Base-by-base conservation (phyloP, 2,888 invertebrate species). In the Glomeris marginata region DNA sequence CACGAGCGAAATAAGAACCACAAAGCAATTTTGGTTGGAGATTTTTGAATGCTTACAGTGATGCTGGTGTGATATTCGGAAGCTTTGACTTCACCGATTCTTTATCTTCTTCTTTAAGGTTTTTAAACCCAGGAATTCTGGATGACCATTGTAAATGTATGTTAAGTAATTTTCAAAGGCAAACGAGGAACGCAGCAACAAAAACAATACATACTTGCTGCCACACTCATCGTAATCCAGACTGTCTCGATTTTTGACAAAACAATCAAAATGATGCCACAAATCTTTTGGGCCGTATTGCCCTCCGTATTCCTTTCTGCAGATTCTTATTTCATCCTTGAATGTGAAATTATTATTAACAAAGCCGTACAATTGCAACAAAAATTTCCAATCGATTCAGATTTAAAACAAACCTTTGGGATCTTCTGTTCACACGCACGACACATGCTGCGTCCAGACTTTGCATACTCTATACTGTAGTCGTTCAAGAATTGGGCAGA, bases 231-330 rank as follows among this genome's bases (percentile, higher is more conserved):
- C 77, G 68, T 79, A 95, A 15, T 78, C 75, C 2, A 91, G 66
- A 8, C 81, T 79, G 18, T 74, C 72, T 37, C 90, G 73, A 1
- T 78, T 62, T 61, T 84, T 78, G 0, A 77, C 79, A 70, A 95
- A 95, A 64, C 95, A 95, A 52, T 84, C 81, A 2, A 90, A 66
- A 68, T 95, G 95, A 66, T 94, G 81, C 94, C 94, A 95, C 47
- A 80, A 70, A 51, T 86, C 78, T 60, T 82, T 76, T 0, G 88
- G 90, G 0, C 90, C 90, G 66, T 77, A 87, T 64, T 78, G 78
- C 61, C 79, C 78, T 52, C 88, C 84, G 67, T 72, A 90, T 58
- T 87, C 86, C 56, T 84, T 83, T 66, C 87, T 91, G 1, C 83
- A 78, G 44, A 92, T 72, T 43, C 90, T 74, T 2, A 90, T 69